Percentiles rank a stretch among this genome's conserved stretches.
Evolutionary conservation across 2,888 invertebrate genomes (phyloP).

Genomic region (Habroteleia sp.): DNA sequence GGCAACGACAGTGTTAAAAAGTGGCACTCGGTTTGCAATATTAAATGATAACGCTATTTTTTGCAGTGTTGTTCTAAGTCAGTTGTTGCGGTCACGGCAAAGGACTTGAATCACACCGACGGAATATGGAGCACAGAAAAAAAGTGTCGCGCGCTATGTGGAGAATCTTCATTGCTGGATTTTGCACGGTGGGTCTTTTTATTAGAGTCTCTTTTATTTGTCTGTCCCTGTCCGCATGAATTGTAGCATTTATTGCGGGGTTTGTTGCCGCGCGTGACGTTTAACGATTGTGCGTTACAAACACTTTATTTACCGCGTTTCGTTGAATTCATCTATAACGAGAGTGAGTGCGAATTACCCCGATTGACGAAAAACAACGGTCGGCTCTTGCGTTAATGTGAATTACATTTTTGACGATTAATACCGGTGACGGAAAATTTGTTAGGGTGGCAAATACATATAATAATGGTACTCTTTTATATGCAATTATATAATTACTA

Average conservation of each 20-base stretch:
- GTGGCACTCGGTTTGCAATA: constrained; percentile 10
- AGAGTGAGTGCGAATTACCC: constrained; percentile 47
- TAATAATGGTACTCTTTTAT: too few species aligned
- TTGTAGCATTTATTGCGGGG: constrained; percentile 29
- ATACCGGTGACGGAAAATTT: too few species aligned
- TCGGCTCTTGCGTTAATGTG: constrained; percentile 43
- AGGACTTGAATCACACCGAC: constrained; percentile 38
- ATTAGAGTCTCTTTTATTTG: constrained; percentile 33
- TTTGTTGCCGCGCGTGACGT: constrained; percentile 16
- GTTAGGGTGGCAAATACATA: too few species aligned
- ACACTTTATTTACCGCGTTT: constrained; percentile 42
- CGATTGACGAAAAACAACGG: constrained; percentile 25
- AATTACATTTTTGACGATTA: too few species aligned
- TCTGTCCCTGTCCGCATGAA: constrained; percentile 34
- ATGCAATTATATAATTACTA: too few species aligned
- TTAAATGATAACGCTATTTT: constrained; percentile 27
- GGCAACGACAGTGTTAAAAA: constrained; percentile 9
- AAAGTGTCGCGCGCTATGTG: constrained; percentile 72
- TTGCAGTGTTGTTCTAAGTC: constrained; percentile 43
- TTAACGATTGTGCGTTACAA: constrained; percentile 20
- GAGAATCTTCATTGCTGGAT: constrained; percentile 74
- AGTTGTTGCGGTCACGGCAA: constrained; percentile 48
- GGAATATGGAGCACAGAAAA: constrained; percentile 46
- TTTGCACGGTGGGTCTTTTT: constrained; percentile 74
- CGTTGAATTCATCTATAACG: constrained; percentile 47